Evolutionary conservation across 2,888 invertebrate species (phyloP).

Genomic region (Ormyrus nitidulus): DNA sequence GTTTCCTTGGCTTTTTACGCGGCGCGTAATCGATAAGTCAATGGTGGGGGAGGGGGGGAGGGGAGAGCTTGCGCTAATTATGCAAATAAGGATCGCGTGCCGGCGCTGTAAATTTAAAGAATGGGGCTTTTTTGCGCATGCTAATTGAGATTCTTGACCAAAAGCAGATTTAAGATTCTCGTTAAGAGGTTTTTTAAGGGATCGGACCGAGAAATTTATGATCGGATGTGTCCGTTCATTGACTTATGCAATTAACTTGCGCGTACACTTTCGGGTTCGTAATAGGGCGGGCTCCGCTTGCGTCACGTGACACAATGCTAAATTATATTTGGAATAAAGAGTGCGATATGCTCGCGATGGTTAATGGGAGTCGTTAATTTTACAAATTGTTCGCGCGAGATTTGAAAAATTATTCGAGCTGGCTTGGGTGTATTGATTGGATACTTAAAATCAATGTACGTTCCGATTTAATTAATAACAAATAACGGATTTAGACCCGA

Average conservation of each 20-base stretch:
- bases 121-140: constrained; percentile 4
- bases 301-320: not conserved
- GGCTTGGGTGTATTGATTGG: not conserved
- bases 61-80: constrained; percentile 41
- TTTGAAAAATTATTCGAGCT: too few relatives aligned
- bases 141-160: constrained; percentile 40
- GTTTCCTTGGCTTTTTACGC: constrained; percentile 2
- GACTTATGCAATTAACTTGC: constrained; percentile 11
- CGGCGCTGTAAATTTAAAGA: constrained; percentile 15
- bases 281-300: too few relatives aligned
- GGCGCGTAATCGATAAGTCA: constrained; percentile 33
- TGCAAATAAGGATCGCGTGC: constrained; percentile 35
- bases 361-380: too few relatives aligned
- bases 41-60: not conserved
- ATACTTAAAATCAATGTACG: too few relatives aligned
- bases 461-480: too few relatives aligned
- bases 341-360: too few relatives aligned
- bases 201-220: constrained; percentile 10
- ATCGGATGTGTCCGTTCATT: constrained; percentile 9
- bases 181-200: not conserved
- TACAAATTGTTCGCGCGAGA: too few relatives aligned
- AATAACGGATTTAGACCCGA: too few relatives aligned
- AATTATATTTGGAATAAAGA: too few relatives aligned
- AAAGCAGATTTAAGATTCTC: constrained; percentile 37
- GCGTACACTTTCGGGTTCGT: not conserved